Conservation (phyloP, 2,797 vertebrate species). For the Rhabdomys pumilio region DNA sequence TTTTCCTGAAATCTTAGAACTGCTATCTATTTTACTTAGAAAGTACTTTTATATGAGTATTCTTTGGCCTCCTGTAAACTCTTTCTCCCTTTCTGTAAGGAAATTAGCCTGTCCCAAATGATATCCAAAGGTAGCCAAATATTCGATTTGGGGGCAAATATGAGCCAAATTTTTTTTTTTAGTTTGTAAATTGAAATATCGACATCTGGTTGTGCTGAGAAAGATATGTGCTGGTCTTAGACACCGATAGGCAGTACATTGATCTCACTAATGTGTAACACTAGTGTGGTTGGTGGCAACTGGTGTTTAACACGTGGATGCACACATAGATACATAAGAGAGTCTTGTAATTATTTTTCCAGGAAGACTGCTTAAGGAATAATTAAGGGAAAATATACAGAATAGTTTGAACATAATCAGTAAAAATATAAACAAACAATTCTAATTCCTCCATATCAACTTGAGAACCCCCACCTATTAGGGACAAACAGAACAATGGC, state of each 20-base stretch:
- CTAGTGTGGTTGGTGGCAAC: not conserved
- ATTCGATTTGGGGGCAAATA: conserved; percentile 36
- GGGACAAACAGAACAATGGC: conserved; percentile 24
- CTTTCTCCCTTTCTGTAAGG: conserved; percentile 20
- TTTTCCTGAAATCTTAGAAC: conserved; percentile 7
- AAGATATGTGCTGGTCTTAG: conserved; percentile 14
- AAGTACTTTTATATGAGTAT: conserved; percentile 12
- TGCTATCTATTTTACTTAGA: conserved; percentile 43
- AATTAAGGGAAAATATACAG: conserved; percentile 45
- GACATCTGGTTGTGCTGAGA: conserved; percentile 38
- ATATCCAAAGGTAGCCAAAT: conserved; percentile 31
- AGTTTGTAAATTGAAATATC: conserved; percentile 49
- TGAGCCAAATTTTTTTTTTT: conserved; percentile 39
- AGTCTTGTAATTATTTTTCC: conserved; percentile 30
- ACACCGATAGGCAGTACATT: not conserved
- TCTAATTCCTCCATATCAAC: conserved; percentile 25
- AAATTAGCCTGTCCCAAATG: conserved; percentile 54
- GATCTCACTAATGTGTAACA: not conserved
- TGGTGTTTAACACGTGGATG: conserved; percentile 16
- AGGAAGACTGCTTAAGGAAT: not conserved
- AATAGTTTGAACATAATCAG: conserved; percentile 15
- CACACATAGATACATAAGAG: not conserved
- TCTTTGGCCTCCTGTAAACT: conserved; percentile 12
- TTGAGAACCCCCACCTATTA: conserved; percentile 1
- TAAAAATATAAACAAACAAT: conserved; percentile 62